phyloP scores from a whole-genome alignment of 2,888 invertebrate genomes.

The Drosophila kanekoi region DNA sequence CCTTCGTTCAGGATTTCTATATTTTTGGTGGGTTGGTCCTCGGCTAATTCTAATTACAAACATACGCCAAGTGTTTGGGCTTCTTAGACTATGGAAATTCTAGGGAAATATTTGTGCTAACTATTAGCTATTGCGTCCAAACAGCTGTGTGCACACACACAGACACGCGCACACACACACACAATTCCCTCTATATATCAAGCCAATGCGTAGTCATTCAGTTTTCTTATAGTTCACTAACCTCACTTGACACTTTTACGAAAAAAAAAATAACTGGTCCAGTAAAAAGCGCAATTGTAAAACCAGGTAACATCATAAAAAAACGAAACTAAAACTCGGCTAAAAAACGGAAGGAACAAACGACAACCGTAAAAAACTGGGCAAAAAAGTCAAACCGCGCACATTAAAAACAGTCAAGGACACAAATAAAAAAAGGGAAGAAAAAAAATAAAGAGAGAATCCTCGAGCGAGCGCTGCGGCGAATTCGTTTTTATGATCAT shows the following conservation, averaged over 20 bases:
- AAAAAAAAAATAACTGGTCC: constrained; percentile 58
- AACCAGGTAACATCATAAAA: constrained; percentile 41
- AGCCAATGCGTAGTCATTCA: constrained; percentile 20
- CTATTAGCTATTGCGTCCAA: neutral
- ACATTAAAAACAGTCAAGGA: constrained; percentile 57
- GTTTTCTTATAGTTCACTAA: constrained; percentile 43
- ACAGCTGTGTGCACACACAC: constrained; percentile 23
- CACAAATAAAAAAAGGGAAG: constrained; percentile 6
- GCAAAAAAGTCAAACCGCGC: constrained; percentile 77
- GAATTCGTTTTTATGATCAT: constrained; percentile 54
- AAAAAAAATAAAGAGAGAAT: neutral
- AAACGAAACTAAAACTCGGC: constrained; percentile 12
- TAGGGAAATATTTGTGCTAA: constrained; percentile 16
- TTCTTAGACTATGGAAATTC: constrained; percentile 33
- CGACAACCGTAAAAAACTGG: constrained; percentile 52
- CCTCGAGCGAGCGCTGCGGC: constrained; percentile 41
- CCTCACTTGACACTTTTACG: constrained; percentile 24
- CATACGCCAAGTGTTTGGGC: constrained; percentile 45
- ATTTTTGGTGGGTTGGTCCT: constrained; percentile 66
- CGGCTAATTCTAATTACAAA: constrained; percentile 73
- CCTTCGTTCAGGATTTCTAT: constrained; percentile 9
- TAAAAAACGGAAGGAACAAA: constrained; percentile 70
- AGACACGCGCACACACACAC: too few species aligned
- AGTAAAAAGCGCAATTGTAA: constrained; percentile 47
- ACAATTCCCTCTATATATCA: too few species aligned